These are phyloP conservation scores for Etheostoma cragini DNA, from an alignment of 2,113 vertebrate species.

Conservation along the genomic window DNA sequence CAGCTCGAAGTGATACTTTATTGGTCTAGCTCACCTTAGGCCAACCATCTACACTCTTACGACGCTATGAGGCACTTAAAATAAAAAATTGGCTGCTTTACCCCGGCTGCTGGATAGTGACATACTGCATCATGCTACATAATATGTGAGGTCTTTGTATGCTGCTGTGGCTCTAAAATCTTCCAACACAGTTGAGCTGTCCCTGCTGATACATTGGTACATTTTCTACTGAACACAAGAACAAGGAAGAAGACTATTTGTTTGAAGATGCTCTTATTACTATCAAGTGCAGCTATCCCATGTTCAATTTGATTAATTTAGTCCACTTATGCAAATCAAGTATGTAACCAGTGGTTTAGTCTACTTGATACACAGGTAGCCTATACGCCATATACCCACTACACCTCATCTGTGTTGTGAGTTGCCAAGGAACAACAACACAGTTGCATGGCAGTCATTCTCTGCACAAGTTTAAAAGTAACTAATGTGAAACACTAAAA, in stretches of 20 bases:
- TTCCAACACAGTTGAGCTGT: background rate
- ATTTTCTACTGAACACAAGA: background rate
- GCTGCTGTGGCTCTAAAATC: slow-evolving; percentile 2
- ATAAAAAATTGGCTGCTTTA: slow-evolving; percentile 23
- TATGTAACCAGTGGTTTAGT: too few relatives aligned
- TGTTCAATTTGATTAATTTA: slow-evolving; percentile 30
- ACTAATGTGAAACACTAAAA: too few relatives aligned
- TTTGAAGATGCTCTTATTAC: background rate
- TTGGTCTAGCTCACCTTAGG: slow-evolving; percentile 35
- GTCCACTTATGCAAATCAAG: slow-evolving; percentile 43
- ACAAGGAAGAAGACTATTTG: background rate
- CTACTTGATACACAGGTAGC: too few relatives aligned
- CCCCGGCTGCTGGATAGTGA: slow-evolving; percentile 6
- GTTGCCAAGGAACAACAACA: too few relatives aligned
- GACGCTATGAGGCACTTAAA: slow-evolving; percentile 10
- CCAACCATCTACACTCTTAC: slow-evolving; percentile 16
- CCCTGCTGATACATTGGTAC: background rate
- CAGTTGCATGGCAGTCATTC: too few relatives aligned
- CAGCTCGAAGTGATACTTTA: slow-evolving; percentile 43
- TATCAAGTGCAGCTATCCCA: slow-evolving; percentile 1
- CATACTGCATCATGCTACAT: slow-evolving; percentile 24
- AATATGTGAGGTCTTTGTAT: slow-evolving; percentile 1
- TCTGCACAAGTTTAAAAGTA: too few relatives aligned
- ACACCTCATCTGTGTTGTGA: too few relatives aligned
- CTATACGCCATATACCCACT: too few relatives aligned